Conservation (phyloP, 2,888 invertebrate species). For the Cataglyphis rosenhaueri region DNA sequence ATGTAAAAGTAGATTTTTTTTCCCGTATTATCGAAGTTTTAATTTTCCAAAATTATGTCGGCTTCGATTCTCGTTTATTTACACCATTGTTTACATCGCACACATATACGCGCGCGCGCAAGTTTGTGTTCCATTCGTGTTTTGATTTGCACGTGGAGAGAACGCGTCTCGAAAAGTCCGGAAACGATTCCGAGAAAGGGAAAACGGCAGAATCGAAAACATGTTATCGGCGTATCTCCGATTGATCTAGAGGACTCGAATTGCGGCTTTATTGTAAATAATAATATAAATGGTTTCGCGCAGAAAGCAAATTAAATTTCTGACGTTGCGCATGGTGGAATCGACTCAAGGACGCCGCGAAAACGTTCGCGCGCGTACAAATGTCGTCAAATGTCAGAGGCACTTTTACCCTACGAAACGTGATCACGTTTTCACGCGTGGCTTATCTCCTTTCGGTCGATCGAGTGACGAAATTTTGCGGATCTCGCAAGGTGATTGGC, state of each 20-base stretch:
- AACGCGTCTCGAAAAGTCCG: not conserved
- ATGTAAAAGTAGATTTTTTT: not conserved
- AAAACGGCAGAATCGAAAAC: not conserved
- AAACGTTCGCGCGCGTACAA: slow-evolving; percentile 34
- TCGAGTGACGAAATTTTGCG: not conserved
- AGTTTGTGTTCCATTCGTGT: not conserved
- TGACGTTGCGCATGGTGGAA: slow-evolving; percentile 49
- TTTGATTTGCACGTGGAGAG: not conserved
- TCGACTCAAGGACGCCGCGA: slow-evolving; percentile 64
- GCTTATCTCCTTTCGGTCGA: not conserved
- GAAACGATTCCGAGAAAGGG: not conserved
- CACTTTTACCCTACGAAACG: slow-evolving; percentile 28
- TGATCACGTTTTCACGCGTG: not conserved
- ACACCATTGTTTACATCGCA: not conserved
- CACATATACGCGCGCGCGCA: not conserved
- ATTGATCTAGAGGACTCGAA: not conserved
- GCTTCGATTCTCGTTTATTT: not conserved
- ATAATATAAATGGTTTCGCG: slow-evolving; percentile 40
- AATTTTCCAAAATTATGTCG: not conserved
- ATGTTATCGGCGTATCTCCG: not conserved
- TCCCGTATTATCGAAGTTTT: not conserved
- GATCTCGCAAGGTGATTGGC: not conserved
- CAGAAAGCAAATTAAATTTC: slow-evolving; percentile 51
- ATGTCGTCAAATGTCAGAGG: slow-evolving; percentile 57
- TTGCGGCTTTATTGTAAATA: slow-evolving; percentile 55